Evolutionary conservation across 2,888 invertebrate species (phyloP).

Genomic region (Rhyacophila evoluta): DNA sequence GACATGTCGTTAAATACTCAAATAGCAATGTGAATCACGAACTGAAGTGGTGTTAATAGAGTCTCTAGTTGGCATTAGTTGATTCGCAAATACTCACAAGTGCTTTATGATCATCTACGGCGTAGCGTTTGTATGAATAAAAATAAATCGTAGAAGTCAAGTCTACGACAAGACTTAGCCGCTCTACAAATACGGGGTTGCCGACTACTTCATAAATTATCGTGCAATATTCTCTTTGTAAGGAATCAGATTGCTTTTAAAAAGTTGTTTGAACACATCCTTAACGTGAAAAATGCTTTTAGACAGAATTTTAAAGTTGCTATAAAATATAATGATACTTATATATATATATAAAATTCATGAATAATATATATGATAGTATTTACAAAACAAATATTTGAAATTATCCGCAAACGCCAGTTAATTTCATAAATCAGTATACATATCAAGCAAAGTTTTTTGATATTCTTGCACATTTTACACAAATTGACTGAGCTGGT

Average conservation of each 20-base stretch:
- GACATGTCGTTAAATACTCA: not conserved
- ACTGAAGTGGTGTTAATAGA: not conserved
- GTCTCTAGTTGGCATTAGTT: slow-evolving; percentile 33
- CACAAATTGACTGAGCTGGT: no score
- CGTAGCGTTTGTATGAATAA: slow-evolving; percentile 23
- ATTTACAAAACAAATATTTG: no score
- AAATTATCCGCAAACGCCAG: no score
- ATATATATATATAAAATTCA: no score
- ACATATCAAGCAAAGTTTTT: no score
- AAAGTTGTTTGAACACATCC: slow-evolving; percentile 46
- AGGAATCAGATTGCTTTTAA: slow-evolving; percentile 46
- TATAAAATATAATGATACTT: no score
- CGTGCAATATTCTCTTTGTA: slow-evolving; percentile 43
- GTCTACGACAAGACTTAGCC: slow-evolving; percentile 42
- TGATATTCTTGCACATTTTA: no score
- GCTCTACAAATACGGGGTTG: slow-evolving; percentile 36
- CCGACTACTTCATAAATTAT: slow-evolving; percentile 36
- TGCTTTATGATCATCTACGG: not conserved
- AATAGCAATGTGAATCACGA: not conserved
- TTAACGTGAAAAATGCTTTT: slow-evolving; percentile 23
- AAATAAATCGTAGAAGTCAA: slow-evolving; percentile 49
- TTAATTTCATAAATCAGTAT: no score
- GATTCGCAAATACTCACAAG: slow-evolving; percentile 41
- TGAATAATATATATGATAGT: no score
- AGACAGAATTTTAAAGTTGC: not conserved